A percentile compares a stretch with the other conserved stretches of the same genome.
Conservation (phyloP, 2,113 vertebrate species). For the Boulengeromyrus knoepffleri region DNA sequence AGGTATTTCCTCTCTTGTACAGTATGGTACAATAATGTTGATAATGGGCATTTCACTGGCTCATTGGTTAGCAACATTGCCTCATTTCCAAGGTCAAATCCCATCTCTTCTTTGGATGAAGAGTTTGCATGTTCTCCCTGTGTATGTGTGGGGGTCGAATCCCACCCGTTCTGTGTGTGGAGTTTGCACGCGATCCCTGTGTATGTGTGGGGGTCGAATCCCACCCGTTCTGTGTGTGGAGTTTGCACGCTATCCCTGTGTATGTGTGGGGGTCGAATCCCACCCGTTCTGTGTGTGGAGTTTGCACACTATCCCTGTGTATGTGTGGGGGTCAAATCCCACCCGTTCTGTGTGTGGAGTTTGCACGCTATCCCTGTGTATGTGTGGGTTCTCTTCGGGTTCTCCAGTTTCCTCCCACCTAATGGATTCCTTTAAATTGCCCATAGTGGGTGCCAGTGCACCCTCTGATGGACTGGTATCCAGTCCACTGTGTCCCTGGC, state of each 20-base stretch:
- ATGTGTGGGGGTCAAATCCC: no score
- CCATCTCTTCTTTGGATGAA: neutral
- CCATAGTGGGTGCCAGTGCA: neutral
- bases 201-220: no score
- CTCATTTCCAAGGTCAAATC: neutral
- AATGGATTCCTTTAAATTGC: neutral
- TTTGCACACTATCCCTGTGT: no score
- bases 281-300: no score
- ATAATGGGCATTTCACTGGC: neutral
- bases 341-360: neutral
- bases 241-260: no score
- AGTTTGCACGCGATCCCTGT: no score
- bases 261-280: no score
- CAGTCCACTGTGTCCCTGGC: neutral
- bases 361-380: neutral
- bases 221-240: no score
- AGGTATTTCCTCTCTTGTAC: neutral
- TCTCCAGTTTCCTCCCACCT: neutral
- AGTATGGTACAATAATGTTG: neutral
- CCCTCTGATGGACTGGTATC: neutral
- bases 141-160: neutral
- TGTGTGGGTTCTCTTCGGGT: neutral
- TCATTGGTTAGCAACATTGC: neutral
- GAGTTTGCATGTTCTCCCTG: neutral
- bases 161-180: no score